phyloP scores from a whole-genome alignment of 2,797 vertebrate species.

The Triplophysa yarkandensis region DNA sequence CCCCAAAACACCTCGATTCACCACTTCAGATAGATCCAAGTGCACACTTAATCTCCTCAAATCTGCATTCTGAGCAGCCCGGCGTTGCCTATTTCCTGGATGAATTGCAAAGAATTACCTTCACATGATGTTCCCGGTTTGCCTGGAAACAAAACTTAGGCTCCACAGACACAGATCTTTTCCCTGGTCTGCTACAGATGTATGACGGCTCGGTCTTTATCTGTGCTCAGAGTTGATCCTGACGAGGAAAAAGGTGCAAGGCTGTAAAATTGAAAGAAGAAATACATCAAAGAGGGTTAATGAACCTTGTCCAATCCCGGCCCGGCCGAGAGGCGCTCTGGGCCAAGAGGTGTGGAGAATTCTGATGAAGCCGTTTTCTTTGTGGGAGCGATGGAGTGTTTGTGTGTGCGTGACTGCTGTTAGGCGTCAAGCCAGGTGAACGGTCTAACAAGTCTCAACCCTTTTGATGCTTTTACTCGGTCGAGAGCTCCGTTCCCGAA shows the following conservation, averaged over 20 bases:
- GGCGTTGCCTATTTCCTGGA: background rate
- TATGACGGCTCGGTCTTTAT: conserved; percentile 62
- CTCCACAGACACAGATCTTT: conserved; percentile 27
- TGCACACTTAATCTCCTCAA: conserved; percentile 24
- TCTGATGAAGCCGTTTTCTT: conserved; percentile 64
- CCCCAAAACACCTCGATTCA: too few species aligned
- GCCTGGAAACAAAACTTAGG: conserved; percentile 43
- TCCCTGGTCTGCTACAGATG: conserved; percentile 16
- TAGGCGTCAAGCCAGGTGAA: conserved; percentile 43
- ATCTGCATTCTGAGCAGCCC: background rate
- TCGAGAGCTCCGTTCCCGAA: conserved; percentile 34
- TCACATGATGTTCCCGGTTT: conserved; percentile 39
- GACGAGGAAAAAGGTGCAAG: conserved; percentile 61
- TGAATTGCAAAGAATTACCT: conserved; percentile 24
- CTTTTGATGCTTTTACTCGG: conserved; percentile 42
- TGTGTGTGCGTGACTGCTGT: conserved; percentile 38
- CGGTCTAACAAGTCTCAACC: conserved; percentile 33
- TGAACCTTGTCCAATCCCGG: conserved; percentile 68
- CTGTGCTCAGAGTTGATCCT: conserved; percentile 59
- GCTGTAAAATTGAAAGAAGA: conserved; percentile 66
- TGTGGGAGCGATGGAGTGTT: conserved; percentile 35
- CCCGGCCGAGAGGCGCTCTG: conserved; percentile 55
- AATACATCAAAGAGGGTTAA: conserved; percentile 68
- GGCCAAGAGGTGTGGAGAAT: conserved; percentile 58
- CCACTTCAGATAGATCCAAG: conserved; percentile 25